Conservation (phyloP, 2,113 vertebrate species). For the Orthochromis malagaraziensis region DNA sequence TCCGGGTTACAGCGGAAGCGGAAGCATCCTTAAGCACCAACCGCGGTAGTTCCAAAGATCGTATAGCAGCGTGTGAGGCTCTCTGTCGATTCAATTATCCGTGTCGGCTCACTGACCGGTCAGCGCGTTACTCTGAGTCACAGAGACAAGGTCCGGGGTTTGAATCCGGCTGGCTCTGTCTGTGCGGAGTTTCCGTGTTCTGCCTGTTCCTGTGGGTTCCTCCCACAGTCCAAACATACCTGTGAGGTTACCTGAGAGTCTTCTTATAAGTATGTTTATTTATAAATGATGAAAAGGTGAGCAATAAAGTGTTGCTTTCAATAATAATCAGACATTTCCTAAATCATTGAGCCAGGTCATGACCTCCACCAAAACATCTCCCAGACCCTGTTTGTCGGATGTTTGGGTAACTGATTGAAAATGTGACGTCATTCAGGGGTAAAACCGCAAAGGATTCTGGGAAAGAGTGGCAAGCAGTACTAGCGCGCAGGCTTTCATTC, state of each 20-base stretch:
- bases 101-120: background rate
- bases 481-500: too few relatives aligned
- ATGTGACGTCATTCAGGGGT: background rate
- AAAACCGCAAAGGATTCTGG: background rate
- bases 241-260: background rate
- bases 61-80: background rate
- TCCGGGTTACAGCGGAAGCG: slow-evolving; percentile 27
- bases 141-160: background rate
- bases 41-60: background rate
- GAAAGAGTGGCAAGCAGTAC: background rate
- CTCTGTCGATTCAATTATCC: background rate
- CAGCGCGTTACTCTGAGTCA: background rate
- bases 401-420: background rate
- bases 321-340: background rate
- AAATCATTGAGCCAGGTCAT: background rate
- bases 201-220: background rate
- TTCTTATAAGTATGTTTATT: background rate
- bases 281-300: background rate
- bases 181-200: background rate
- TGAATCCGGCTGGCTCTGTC: background rate
- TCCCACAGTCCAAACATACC: background rate
- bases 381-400: background rate
- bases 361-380: background rate
- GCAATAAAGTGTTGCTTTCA: background rate
- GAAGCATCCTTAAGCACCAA: background rate